These are phyloP conservation scores for Petaurus breviceps DNA, from an alignment of 2,113 vertebrate species.

Conservation along the genomic window DNA sequence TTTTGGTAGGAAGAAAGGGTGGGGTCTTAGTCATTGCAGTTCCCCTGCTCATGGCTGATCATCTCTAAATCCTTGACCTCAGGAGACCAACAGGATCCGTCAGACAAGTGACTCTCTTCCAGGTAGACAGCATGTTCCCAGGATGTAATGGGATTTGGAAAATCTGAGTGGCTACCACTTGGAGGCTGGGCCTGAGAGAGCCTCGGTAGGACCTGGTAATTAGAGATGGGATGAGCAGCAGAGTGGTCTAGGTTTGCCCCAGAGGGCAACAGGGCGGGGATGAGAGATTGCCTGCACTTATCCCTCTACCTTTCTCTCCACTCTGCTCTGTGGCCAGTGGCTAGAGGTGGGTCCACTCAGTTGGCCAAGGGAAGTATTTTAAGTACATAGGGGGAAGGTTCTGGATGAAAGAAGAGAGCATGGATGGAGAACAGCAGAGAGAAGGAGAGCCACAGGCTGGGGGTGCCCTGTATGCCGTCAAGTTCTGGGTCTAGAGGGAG, in stretches of 20 bases:
- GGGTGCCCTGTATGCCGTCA: accelerated
- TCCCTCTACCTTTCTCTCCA: not conserved
- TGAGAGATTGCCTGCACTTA: not conserved
- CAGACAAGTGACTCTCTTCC: not conserved
- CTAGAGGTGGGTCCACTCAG: not conserved
- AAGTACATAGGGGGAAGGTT: not conserved
- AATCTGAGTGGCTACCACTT: not conserved
- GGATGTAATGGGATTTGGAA: not conserved
- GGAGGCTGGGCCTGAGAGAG: not conserved
- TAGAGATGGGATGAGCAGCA: not conserved
- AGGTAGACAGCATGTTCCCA: not conserved
- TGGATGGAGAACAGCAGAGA: not conserved
- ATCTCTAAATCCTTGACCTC: not conserved
- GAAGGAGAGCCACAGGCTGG: not conserved
- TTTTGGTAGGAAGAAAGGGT: not conserved
- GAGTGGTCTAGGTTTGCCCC: not conserved
- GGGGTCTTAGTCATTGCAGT: not conserved
- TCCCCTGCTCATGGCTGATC: not conserved
- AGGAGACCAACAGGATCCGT: not conserved
- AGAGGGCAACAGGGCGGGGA: not conserved
- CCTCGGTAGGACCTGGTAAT: not conserved
- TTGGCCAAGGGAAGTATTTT: not conserved
- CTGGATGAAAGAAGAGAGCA: not conserved
- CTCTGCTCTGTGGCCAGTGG: not conserved
- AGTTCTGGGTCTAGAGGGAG: not conserved